Evolutionary conservation across 2,113 vertebrate genomes (phyloP).

Genomic region (Natator depressus): DNA sequence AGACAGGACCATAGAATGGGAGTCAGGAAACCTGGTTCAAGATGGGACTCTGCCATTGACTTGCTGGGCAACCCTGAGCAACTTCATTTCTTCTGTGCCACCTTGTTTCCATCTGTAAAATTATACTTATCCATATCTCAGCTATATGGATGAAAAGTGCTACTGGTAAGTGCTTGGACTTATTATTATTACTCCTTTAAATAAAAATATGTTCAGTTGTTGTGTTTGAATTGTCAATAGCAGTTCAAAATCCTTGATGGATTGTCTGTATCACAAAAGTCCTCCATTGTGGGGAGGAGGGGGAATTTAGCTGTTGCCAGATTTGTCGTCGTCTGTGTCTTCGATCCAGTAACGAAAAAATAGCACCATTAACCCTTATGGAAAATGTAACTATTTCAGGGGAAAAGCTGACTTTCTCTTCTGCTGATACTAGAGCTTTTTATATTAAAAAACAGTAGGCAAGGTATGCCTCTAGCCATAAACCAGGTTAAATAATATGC

Average conservation of each 20-base stretch:
- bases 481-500: background rate
- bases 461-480: slow-evolving; percentile 4
- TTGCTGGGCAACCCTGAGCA: background rate
- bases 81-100: background rate
- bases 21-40: background rate
- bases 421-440: background rate
- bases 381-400: background rate
- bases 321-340: slow-evolving; percentile 5
- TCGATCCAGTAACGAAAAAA: background rate
- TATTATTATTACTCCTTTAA: background rate
- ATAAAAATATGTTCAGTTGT: background rate
- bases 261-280: slow-evolving; percentile 6
- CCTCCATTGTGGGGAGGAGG: background rate
- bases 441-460: background rate
- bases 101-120: rapidly evolving
- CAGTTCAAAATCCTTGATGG: background rate
- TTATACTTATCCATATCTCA: background rate
- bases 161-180: background rate
- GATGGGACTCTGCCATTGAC: background rate
- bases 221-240: background rate
- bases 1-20: rapidly evolving
- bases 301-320: background rate
- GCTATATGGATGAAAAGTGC: background rate
- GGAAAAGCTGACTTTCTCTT: background rate
- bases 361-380: background rate